Conservation (phyloP, 2,888 invertebrate genomes). For the Cephus pygmeus region DNA sequence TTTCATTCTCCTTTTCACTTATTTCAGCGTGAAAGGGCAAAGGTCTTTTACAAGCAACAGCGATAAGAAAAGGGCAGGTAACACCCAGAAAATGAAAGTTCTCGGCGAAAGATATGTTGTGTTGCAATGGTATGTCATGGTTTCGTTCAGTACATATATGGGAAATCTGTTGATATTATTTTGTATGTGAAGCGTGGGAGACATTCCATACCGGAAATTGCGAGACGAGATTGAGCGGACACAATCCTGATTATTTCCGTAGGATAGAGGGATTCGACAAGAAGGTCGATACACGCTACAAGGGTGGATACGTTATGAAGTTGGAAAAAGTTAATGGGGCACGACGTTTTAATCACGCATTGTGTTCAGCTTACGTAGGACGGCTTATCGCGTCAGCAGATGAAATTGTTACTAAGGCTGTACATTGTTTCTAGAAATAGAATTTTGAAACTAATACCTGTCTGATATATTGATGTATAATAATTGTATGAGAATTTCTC, state of each 20-base stretch:
- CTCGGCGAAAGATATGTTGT: not conserved
- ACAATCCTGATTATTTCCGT: not conserved
- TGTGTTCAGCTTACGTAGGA: not conserved
- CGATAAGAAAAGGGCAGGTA: not conserved
- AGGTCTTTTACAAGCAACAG: not conserved
- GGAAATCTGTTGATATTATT: not conserved
- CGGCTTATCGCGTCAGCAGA: not conserved
- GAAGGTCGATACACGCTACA: not conserved
- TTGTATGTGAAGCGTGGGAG: not conserved
- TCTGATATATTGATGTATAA: not conserved
- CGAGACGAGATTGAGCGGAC: not conserved
- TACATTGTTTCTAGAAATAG: not conserved
- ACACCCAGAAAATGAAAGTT: not conserved
- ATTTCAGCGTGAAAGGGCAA: not conserved
- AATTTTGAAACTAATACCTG: not conserved
- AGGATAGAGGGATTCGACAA: not conserved
- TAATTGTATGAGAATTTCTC: not conserved
- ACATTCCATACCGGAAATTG: not conserved
- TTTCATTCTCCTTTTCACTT: not conserved
- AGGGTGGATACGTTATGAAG: not conserved
- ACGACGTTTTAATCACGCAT: not conserved
- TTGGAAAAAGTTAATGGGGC: not conserved
- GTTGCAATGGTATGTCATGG: not conserved
- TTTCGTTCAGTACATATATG: not conserved
- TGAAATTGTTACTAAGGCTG: not conserved